Evolutionary conservation across 2,888 invertebrate genomes (phyloP).

Genomic region (Metopia argyrocephala): DNA sequence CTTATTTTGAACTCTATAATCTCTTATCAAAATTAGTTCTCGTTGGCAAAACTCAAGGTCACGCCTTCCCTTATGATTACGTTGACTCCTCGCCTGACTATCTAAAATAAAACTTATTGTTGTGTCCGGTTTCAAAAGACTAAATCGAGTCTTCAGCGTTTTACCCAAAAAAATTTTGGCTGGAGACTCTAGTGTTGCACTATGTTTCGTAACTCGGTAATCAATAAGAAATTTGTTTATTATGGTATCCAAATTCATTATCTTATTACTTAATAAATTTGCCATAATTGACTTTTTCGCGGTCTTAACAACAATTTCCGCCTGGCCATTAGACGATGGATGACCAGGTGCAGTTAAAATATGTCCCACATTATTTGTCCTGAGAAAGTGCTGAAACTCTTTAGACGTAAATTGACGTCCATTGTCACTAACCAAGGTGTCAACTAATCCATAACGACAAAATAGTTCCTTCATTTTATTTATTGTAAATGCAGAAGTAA

Average conservation of each 20-base stretch:
- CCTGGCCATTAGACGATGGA: constrained; percentile 38
- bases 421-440: constrained; percentile 59
- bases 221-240: constrained; percentile 44
- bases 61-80: too few species aligned
- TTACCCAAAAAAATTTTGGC: constrained; percentile 35
- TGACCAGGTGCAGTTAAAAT: too few species aligned
- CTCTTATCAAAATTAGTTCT: too few species aligned
- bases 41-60: too few species aligned
- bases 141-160: constrained; percentile 34
- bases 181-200: constrained; percentile 36
- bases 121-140: constrained; percentile 39
- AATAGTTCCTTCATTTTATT: constrained; percentile 54
- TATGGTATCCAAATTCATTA: constrained; percentile 29
- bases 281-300: too few species aligned
- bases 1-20: too few species aligned
- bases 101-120: too few species aligned
- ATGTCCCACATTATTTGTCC: constrained; percentile 28
- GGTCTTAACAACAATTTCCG: constrained; percentile 34
- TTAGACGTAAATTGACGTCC: constrained; percentile 40
- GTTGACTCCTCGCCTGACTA: too few species aligned
- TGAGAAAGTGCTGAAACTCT: constrained; percentile 18
- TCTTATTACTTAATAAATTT: constrained; percentile 8
- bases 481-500: constrained; percentile 58
- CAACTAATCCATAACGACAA: constrained; percentile 55
- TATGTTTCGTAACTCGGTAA: constrained; percentile 37